Percentiles rank a stretch among this genome's conserved stretches.
Evolutionary conservation across 2,797 vertebrate species (phyloP).

Genomic region (Morelia viridis): DNA sequence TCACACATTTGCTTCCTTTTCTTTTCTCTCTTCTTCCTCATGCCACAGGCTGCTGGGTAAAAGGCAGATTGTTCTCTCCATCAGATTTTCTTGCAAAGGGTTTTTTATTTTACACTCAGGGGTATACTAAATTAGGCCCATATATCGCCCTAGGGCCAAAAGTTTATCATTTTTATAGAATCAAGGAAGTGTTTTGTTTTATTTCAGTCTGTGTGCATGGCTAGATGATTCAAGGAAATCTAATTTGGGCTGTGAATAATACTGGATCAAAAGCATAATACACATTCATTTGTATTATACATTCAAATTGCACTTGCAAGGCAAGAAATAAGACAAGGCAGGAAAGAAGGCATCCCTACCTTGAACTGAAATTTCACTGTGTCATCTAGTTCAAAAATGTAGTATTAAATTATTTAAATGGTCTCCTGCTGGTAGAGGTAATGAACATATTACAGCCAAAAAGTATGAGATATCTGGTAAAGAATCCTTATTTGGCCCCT

Average conservation of each 20-base stretch:
- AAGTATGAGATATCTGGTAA: neutral
- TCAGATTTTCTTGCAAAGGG: neutral
- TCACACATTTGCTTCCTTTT: neutral
- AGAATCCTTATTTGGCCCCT: neutral
- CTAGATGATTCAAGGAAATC: neutral
- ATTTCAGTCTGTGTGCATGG: neutral
- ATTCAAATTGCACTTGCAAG: neutral
- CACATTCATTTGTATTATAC: neutral
- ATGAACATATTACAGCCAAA: conserved; percentile 1
- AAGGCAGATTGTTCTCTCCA: neutral
- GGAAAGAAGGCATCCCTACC: neutral
- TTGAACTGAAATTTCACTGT: conserved; percentile 5
- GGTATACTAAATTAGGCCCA: neutral
- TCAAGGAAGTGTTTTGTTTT: neutral
- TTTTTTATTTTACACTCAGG: neutral
- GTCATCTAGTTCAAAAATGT: neutral
- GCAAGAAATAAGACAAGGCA: neutral
- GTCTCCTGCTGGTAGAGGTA: neutral
- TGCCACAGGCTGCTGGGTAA: neutral
- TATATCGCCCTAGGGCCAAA: neutral
- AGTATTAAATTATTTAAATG: conserved; percentile 12
- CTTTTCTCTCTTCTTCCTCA: neutral
- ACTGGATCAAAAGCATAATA: neutral
- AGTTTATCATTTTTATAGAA: neutral
- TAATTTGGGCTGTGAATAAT: conserved; percentile 1